phyloP scores from a whole-genome alignment of 2,888 invertebrate species.

The Calameuta filiformis region DNA sequence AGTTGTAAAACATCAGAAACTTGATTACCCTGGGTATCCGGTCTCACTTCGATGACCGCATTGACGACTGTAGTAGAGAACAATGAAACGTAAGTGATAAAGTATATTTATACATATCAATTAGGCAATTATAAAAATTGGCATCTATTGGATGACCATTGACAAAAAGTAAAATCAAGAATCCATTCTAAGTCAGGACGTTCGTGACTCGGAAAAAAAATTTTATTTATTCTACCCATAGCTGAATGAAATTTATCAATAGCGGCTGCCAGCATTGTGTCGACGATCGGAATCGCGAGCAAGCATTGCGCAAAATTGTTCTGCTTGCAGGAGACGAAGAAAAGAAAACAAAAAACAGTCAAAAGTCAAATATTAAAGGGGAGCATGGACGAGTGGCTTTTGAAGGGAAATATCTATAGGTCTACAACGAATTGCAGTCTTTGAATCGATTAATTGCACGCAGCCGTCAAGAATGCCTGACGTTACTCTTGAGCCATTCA shows the following conservation, averaged over 20 bases:
- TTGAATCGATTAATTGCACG: slow-evolving; percentile 28
- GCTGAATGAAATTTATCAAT: neutral
- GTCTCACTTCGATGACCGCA: neutral
- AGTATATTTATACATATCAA: neutral
- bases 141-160: neutral
- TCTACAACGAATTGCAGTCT: neutral
- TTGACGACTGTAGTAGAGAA: neutral
- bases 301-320: slow-evolving; percentile 12
- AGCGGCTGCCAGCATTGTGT: slow-evolving; percentile 14
- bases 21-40: neutral
- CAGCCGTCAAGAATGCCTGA: slow-evolving; percentile 22
- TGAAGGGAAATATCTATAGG: neutral
- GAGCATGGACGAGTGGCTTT: neutral
- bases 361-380: neutral
- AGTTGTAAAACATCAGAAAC: neutral
- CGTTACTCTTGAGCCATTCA: slow-evolving; percentile 19
- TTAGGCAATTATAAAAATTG: neutral
- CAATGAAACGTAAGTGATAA: neutral
- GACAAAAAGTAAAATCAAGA: neutral
- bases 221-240: neutral
- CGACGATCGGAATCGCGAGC: slow-evolving; percentile 6
- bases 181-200: neutral
- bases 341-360: slow-evolving; percentile 10
- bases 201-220: neutral
- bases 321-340: slow-evolving; percentile 26